Evolutionary conservation across 2,888 invertebrate species (phyloP).

Genomic region (Erynnis tages): DNA sequence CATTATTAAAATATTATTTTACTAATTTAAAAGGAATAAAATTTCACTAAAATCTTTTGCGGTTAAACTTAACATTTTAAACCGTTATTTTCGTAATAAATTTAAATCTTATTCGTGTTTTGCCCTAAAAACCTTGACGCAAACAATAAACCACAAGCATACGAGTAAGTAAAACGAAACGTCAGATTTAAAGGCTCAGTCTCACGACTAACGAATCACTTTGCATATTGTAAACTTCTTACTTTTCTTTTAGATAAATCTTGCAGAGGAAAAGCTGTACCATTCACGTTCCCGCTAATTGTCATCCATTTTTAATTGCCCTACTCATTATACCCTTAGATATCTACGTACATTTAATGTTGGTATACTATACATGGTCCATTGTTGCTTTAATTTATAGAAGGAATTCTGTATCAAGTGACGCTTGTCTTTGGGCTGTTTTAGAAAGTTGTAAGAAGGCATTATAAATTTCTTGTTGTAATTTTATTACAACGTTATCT

Average conservation of each 20-base stretch:
- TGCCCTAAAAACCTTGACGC: no score
- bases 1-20: no score
- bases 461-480: no score
- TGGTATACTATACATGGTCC: conserved; percentile 6
- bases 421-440: not conserved
- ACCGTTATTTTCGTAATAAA: no score
- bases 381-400: conserved; percentile 11
- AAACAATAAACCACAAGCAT: no score
- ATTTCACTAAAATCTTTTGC: no score
- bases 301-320: conserved; percentile 19
- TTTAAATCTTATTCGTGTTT: no score
- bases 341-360: not conserved
- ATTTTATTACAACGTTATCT: no score
- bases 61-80: no score
- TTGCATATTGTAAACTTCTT: conserved; percentile 20
- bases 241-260: conserved; percentile 17
- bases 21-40: no score
- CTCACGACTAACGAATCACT: conserved; percentile 12
- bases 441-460: no score
- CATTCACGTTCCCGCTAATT: conserved; percentile 13
- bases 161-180: not conserved
- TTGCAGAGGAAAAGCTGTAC: no score
- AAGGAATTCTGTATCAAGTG: not conserved
- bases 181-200: not conserved
- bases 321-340: conserved; percentile 9